These are phyloP conservation scores for Sabatieria punctata DNA, from an alignment of 2,888 invertebrate genomes.

Conservation along the genomic window DNA sequence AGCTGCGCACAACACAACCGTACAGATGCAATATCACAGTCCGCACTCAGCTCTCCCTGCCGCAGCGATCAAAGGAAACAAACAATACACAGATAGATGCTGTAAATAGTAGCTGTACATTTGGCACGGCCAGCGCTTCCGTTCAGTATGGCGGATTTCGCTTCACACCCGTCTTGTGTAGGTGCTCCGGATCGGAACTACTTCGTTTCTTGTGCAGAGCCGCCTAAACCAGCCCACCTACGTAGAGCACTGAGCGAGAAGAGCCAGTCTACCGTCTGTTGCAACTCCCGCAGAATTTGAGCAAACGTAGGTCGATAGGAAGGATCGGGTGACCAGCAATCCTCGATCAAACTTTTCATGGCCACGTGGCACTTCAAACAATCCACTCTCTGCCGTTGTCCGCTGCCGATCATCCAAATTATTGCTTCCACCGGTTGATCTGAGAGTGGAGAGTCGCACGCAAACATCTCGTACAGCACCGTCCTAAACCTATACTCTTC, in stretches of 20 bases:
- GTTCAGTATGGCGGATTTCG: too few relatives aligned
- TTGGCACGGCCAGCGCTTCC: too few relatives aligned
- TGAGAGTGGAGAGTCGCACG: conserved; percentile 20
- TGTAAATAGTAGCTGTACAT: too few relatives aligned
- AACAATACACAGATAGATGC: too few relatives aligned
- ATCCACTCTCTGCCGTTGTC: background rate
- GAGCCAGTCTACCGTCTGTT: conserved; percentile 21
- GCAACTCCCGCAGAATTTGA: conserved; percentile 29
- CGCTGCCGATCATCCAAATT: conserved; percentile 23
- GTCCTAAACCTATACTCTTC: too few relatives aligned
- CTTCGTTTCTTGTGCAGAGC: conserved; percentile 31
- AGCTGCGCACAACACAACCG: too few relatives aligned
- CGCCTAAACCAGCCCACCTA: conserved; percentile 14
- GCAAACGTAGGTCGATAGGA: conserved; percentile 27
- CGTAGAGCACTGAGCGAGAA: background rate
- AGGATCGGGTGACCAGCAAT: conserved; percentile 30
- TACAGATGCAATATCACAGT: too few relatives aligned
- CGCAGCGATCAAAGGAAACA: too few relatives aligned
- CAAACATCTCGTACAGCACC: conserved; percentile 25
- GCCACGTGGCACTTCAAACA: conserved; percentile 1
- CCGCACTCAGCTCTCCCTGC: too few relatives aligned
- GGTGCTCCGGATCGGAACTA: conserved; percentile 31
- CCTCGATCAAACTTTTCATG: conserved; percentile 27
- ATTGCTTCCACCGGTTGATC: conserved; percentile 18
- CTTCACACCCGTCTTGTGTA: conserved; percentile 19